These are phyloP conservation scores for Tricholaema leucomelas DNA, from an alignment of 2,113 vertebrate species.

Conservation along the genomic window DNA sequence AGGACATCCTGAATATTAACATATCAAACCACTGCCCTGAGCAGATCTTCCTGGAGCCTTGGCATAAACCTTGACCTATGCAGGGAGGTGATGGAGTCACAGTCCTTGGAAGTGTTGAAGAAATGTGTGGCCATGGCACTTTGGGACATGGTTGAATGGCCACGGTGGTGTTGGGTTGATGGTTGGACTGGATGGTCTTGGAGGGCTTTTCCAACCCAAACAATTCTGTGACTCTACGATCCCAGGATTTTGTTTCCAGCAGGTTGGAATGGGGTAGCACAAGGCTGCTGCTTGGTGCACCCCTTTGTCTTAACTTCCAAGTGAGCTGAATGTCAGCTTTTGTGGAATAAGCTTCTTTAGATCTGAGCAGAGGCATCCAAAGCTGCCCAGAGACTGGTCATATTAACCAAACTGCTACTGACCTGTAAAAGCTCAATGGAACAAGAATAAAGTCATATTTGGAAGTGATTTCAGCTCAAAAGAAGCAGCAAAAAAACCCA, in stretches of 20 bases:
- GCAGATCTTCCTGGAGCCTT: neutral
- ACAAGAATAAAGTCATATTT: neutral
- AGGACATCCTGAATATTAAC: neutral
- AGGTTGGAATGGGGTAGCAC: neutral
- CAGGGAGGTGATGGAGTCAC: too few species aligned
- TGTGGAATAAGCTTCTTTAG: neutral
- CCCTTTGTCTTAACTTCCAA: neutral
- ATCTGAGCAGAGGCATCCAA: neutral
- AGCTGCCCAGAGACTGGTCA: neutral
- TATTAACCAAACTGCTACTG: neutral
- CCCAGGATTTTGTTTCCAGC: neutral
- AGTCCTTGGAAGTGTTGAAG: too few species aligned
- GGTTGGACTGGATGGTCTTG: too few species aligned
- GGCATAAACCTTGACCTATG: accelerated
- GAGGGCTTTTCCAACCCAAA: too few species aligned
- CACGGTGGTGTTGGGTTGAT: too few species aligned
- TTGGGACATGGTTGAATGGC: too few species aligned
- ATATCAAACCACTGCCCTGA: neutral
- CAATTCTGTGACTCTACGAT: too few species aligned
- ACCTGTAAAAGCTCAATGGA: neutral
- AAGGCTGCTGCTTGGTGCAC: neutral
- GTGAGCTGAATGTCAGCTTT: neutral
- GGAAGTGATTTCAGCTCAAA: neutral
- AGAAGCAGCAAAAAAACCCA: neutral
- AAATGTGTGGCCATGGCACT: too few species aligned